Evolutionary conservation across 2,113 vertebrate species (phyloP).

Genomic region (Eulemur rufifrons): DNA sequence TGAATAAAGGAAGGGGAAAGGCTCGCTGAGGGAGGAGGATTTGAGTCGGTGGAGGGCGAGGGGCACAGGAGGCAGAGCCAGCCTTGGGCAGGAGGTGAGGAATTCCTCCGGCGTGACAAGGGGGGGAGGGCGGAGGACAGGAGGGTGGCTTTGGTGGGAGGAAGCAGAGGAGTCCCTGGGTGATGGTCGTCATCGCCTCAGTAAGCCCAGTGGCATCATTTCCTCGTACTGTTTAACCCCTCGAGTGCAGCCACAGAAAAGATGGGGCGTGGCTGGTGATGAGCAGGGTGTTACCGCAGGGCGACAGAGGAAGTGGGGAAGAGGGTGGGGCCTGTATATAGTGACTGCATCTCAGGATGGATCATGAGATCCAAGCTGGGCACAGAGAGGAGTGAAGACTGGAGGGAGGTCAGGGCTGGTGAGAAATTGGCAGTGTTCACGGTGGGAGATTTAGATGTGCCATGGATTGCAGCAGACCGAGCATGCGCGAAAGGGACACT

Average conservation of each 20-base stretch:
- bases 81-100: not conserved
- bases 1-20: not conserved
- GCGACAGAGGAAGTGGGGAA: fast-evolving
- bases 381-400: not conserved
- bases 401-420: not conserved
- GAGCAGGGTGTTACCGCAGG: not conserved
- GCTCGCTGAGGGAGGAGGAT: not conserved
- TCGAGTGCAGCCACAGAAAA: not conserved
- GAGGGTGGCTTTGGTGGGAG: not conserved
- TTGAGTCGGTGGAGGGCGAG: not conserved
- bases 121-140: not conserved
- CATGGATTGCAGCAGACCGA: not conserved
- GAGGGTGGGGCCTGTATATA: too few relatives aligned
- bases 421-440: not conserved
- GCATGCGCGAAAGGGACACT: not conserved
- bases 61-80: not conserved
- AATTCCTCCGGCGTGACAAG: not conserved
- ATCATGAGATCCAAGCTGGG: not conserved
- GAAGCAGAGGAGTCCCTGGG: not conserved
- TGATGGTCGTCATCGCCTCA: not conserved
- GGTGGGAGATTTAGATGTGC: not conserved
- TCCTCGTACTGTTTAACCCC: not conserved
- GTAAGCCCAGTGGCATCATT: not conserved
- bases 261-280: not conserved
- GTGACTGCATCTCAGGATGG: not conserved